phyloP scores from a whole-genome alignment of 2,888 invertebrate species.

The Drosophila rubida region DNA sequence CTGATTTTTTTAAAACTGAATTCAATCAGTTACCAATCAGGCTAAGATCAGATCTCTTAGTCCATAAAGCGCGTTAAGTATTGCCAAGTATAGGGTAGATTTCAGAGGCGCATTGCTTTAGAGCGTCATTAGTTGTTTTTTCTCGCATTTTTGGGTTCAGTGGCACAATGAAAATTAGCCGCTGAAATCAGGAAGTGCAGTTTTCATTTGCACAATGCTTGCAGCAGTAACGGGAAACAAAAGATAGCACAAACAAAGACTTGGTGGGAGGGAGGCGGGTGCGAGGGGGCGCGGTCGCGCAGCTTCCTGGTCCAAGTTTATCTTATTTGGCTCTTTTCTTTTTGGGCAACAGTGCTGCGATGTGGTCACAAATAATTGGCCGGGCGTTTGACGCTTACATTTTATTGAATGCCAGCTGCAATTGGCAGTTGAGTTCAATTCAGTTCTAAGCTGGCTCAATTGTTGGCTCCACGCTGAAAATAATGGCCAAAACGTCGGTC shows the following conservation, averaged over 20 bases:
- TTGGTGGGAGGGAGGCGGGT: slow-evolving; percentile 5
- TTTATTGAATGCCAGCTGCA: slow-evolving; percentile 73
- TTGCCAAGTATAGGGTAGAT: neutral
- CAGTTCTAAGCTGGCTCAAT: slow-evolving; percentile 63
- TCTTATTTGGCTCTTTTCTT: slow-evolving; percentile 27
- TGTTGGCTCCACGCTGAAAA: slow-evolving; percentile 57
- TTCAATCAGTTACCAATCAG: no score
- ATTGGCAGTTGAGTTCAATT: slow-evolving; percentile 63
- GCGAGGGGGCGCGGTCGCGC: neutral
- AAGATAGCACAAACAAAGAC: slow-evolving; percentile 52
- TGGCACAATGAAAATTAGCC: slow-evolving; percentile 71
- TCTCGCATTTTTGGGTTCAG: slow-evolving; percentile 18
- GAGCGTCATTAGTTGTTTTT: slow-evolving; percentile 4
- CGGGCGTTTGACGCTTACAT: slow-evolving; percentile 70
- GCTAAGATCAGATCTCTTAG: no score
- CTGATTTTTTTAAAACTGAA: no score
- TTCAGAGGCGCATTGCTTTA: neutral
- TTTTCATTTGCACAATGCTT: slow-evolving; percentile 70
- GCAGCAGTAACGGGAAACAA: slow-evolving; percentile 50
- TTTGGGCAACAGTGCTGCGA: slow-evolving; percentile 37
- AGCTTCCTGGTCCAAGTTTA: slow-evolving; percentile 2
- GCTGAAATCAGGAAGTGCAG: slow-evolving; percentile 74
- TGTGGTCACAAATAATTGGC: slow-evolving; percentile 75
- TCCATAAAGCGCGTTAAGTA: neutral
- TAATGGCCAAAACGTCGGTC: slow-evolving; percentile 41